These are phyloP conservation scores for Gryon sp. DNA, from an alignment of 1,140 invertebrate species.

Conservation along the genomic window DNA sequence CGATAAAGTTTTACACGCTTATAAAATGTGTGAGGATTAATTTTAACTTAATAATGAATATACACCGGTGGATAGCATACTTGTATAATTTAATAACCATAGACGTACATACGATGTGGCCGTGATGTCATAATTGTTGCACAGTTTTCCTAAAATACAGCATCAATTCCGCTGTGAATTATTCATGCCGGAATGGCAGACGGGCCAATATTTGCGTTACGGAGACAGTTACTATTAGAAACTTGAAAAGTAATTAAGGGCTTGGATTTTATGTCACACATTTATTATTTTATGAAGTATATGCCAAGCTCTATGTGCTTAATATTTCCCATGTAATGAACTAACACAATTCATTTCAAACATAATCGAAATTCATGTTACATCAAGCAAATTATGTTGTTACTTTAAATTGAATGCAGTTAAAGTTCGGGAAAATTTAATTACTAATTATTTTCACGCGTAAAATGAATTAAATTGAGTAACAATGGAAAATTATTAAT, in stretches of 20 bases:
- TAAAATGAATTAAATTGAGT: too few species aligned
- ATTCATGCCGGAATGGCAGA: constrained; percentile 44
- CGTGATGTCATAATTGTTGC: constrained; percentile 42
- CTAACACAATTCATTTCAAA: constrained; percentile 3
- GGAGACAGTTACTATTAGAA: constrained; percentile 28
- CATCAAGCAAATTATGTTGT: background rate
- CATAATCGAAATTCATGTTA: constrained; percentile 25
- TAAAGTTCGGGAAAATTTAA: background rate
- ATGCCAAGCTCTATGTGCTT: background rate
- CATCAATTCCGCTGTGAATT: constrained; percentile 53
- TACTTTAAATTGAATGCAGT: background rate
- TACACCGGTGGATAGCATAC: constrained; percentile 24
- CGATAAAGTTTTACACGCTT: too few species aligned
- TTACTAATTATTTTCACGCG: background rate
- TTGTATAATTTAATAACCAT: constrained; percentile 53
- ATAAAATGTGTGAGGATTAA: too few species aligned
- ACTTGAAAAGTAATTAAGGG: constrained; percentile 45
- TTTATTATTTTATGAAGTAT: constrained; percentile 39
- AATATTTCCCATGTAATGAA: constrained; percentile 11
- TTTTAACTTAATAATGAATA: too few species aligned
- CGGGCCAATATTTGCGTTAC: constrained; percentile 51
- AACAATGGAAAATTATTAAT: too few species aligned
- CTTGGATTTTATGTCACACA: constrained; percentile 17
- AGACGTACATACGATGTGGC: constrained; percentile 24
- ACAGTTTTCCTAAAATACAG: constrained; percentile 55